Evolutionary conservation across 2,888 invertebrate genomes (phyloP), one percentile per base, ranked within the genome.

Genomic region (Chloroclysta siterata): DNA sequence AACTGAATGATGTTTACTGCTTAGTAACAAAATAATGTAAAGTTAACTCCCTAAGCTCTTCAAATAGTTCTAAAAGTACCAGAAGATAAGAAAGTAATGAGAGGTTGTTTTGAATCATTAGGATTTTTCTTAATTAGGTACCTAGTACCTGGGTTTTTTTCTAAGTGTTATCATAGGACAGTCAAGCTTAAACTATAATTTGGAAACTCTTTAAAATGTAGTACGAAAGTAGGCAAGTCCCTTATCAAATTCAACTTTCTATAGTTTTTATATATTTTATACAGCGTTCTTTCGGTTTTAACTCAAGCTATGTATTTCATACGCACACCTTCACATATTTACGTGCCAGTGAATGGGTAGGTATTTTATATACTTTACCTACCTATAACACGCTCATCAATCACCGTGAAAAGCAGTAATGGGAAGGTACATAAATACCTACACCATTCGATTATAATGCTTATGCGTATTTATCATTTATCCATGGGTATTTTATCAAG

Each of bases 241-340:
- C 41, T 14, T 41, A 51, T 8, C 36, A 36, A 36, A 51, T 51
- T 51, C 8, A 53, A 44, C 53, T 53, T 53, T 53, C 53, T 44
- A 42, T 42, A 15, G n/a, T 36, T 50, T 33, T 7, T 7, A 33
- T n/a, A n/a, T n/a, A n/a, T n/a, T n/a, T n/a, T n/a, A n/a, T n/a
- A n/a, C n/a, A n/a, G n/a, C n/a, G n/a, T n/a, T n/a, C n/a, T n/a
- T n/a, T n/a, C n/a, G n/a, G n/a, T n/a, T n/a, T n/a, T n/a, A n/a
- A n/a, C n/a, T n/a, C n/a, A n/a, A n/a, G n/a, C n/a, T n/a, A n/a
- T n/a, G n/a, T n/a, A n/a, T n/a, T n/a, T n/a, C n/a, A n/a, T n/a
- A n/a, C n/a, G n/a, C n/a, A n/a, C n/a, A n/a, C n/a, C n/a, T n/a
- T n/a, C n/a, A n/a, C n/a, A n/a, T n/a, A n/a, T n/a, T n/a, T n/a